Evolutionary conservation across 2,888 invertebrate genomes (phyloP).

Genomic region (Cantharis flavilabris): DNA sequence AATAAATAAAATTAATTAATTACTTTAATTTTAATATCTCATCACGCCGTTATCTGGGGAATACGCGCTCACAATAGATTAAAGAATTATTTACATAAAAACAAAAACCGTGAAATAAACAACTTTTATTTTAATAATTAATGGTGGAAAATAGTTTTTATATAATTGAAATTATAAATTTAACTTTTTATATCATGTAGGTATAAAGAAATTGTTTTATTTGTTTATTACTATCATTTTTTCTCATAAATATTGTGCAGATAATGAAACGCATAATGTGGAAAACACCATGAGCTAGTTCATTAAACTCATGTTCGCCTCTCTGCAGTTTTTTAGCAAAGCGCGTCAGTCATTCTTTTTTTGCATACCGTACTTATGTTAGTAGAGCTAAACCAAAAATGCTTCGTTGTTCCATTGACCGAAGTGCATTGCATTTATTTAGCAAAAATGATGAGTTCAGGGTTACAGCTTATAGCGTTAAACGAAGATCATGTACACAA

Average conservation of each 20-base stretch:
- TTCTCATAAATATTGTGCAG: not conserved
- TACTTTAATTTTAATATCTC: not conserved
- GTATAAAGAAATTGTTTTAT: not conserved
- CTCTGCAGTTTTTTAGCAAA: constrained; percentile 19
- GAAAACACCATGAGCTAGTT: constrained; percentile 17
- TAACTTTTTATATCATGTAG: not conserved
- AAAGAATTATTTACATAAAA: not conserved
- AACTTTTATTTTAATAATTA: not conserved
- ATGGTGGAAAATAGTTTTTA: not conserved
- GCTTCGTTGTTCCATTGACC: constrained; percentile 33
- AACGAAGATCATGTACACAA: constrained; percentile 5
- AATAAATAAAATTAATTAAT: not conserved
- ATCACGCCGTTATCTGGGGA: not conserved
- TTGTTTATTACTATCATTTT: not conserved
- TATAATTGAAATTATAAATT: not conserved
- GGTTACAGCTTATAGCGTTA: constrained; percentile 8
- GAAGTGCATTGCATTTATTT: constrained; percentile 32
- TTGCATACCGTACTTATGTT: constrained; percentile 13
- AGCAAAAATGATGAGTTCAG: constrained; percentile 30
- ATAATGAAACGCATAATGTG: constrained; percentile 20
- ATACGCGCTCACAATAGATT: not conserved
- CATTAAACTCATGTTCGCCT: constrained; percentile 28
- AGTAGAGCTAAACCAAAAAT: constrained; percentile 26
- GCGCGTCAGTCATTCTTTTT: constrained; percentile 25
- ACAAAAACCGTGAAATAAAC: not conserved